phyloP scores from a whole-genome alignment of 2,888 invertebrate genomes.

The Eubasilissa splendida region DNA sequence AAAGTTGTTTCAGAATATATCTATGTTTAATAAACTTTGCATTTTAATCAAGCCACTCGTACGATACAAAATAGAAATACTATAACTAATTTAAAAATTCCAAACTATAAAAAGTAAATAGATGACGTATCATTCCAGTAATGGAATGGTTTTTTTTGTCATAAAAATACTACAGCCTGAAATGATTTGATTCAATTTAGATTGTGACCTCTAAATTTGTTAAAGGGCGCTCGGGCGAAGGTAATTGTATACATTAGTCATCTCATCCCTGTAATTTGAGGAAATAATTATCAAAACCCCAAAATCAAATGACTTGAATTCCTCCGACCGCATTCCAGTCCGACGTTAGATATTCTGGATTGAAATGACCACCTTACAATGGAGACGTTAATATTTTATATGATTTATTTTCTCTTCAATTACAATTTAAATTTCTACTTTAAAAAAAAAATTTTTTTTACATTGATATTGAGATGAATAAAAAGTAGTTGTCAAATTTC shows the following conservation, averaged over 20 bases:
- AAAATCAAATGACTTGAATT: constrained; percentile 31
- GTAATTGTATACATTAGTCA: constrained; percentile 30
- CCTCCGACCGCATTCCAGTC: constrained; percentile 20
- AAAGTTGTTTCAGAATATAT: too few relatives aligned
- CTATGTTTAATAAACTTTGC: too few relatives aligned
- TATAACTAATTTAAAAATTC: too few relatives aligned
- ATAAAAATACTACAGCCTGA: background rate
- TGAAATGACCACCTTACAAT: constrained; percentile 19
- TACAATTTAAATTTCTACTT: background rate
- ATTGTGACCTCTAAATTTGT: constrained; percentile 16
- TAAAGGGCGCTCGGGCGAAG: constrained; percentile 16
- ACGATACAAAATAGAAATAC: too few relatives aligned
- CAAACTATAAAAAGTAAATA: too few relatives aligned
- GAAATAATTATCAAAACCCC: constrained; percentile 28
- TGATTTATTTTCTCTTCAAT: background rate
- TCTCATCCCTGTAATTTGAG: constrained; percentile 33
- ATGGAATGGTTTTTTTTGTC: background rate
- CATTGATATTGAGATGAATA: too few relatives aligned
- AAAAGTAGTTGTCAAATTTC: too few relatives aligned
- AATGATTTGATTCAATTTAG: constrained; percentile 28
- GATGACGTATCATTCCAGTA: too few relatives aligned
- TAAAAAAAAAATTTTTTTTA: background rate
- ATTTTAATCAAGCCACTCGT: too few relatives aligned
- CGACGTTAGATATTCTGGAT: constrained; percentile 7
- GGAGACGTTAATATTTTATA: background rate